These are phyloP conservation scores for Grammomys dolichurus DNA, from an alignment of 2,113 vertebrate species.

Conservation along the genomic window DNA sequence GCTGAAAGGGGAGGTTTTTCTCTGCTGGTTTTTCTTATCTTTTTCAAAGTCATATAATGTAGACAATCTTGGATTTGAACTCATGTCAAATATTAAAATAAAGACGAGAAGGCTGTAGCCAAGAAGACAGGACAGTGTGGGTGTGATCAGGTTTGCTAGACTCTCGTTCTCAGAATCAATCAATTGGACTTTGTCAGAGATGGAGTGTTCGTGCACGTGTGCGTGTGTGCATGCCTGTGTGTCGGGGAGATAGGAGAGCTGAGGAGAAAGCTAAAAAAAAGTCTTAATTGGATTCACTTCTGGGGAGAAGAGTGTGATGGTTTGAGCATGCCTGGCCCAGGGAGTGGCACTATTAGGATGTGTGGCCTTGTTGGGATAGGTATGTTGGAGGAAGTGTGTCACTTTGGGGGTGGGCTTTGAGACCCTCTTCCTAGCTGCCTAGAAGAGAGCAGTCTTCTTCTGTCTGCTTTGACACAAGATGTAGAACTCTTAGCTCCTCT, in stretches of 20 bases:
- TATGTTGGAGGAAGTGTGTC: too few species aligned
- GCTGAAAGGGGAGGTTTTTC: not conserved
- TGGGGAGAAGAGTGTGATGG: not conserved
- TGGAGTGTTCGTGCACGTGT: not conserved
- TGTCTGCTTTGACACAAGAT: too few species aligned
- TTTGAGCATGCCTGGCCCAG: too few species aligned
- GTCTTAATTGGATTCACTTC: not conserved
- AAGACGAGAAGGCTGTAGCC: not conserved
- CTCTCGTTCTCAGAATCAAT: not conserved
- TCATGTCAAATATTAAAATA: conserved; percentile 29
- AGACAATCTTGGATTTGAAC: conserved; percentile 6
- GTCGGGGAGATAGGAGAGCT: not conserved
- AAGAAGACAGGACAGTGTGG: not conserved
- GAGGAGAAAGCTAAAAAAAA: not conserved
- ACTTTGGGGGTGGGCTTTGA: too few species aligned
- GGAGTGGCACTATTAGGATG: too few species aligned
- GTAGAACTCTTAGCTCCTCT: too few species aligned
- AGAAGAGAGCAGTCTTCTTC: too few species aligned
- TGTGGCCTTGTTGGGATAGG: too few species aligned
- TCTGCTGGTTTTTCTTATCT: not conserved
- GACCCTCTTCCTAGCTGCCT: too few species aligned
- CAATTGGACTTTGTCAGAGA: not conserved
- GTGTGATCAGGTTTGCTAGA: not conserved
- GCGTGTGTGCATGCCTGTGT: not conserved
- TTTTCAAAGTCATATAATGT: not conserved